A percentile compares a stretch with the other conserved stretches of the same genome.
These are phyloP conservation scores for Spheniscus mendiculus DNA, from an alignment of 2,113 vertebrate species.

Conservation along the genomic window DNA sequence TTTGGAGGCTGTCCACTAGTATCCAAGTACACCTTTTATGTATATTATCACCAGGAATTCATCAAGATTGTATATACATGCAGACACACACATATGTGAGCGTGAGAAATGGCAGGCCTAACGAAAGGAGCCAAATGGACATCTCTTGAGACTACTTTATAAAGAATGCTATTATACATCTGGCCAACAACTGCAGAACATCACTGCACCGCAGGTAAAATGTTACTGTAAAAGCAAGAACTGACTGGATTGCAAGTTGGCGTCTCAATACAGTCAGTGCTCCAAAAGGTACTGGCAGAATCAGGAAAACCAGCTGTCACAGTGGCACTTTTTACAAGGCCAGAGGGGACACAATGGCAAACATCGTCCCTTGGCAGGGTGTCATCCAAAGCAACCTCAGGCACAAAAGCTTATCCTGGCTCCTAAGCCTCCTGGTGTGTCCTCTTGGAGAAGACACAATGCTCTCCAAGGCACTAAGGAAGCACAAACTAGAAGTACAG, in stretches of 20 bases:
- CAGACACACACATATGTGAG: not conserved
- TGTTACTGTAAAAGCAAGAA: not conserved
- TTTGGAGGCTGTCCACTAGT: not conserved
- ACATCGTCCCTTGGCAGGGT: not conserved
- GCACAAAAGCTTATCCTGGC: not conserved
- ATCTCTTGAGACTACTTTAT: not conserved
- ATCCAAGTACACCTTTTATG: not conserved
- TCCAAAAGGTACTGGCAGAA: not conserved
- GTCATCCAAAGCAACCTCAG: not conserved
- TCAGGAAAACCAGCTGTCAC: not conserved
- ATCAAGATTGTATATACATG: not conserved
- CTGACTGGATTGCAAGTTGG: not conserved
- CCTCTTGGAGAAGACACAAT: not conserved
- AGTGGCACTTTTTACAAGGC: not conserved
- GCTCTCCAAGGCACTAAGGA: not conserved
- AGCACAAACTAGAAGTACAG: not conserved
- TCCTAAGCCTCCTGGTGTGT: not conserved
- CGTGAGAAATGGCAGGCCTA: not conserved
- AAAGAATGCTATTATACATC: not conserved
- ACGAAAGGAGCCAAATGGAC: not conserved
- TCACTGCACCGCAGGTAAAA: not conserved
- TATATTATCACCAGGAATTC: not conserved
- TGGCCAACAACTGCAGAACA: not conserved
- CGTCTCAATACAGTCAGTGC: not conserved
- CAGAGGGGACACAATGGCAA: not conserved